These are phyloP conservation scores for Terrapene triunguis DNA, from an alignment of 2,113 vertebrate species.

Conservation along the genomic window DNA sequence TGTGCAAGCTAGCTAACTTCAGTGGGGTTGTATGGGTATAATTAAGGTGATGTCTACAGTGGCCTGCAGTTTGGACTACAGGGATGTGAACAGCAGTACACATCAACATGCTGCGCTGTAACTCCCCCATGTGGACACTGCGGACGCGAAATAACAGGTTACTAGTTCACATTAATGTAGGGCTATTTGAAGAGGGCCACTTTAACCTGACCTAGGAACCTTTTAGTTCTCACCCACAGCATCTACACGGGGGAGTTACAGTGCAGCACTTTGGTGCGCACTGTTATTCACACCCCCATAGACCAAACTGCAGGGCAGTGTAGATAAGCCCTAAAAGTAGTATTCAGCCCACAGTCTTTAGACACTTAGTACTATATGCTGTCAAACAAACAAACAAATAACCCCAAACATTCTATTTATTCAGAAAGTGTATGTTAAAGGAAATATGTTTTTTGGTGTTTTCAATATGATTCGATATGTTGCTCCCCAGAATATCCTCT, in stretches of 20 bases:
- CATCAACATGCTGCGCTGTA: not conserved
- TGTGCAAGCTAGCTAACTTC: not conserved
- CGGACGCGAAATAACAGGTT: not conserved
- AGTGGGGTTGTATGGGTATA: accelerated
- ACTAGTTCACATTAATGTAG: not conserved
- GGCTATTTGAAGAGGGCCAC: not conserved
- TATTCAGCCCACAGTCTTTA: not conserved
- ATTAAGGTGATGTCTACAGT: not conserved
- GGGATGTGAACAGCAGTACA: not conserved
- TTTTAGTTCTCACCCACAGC: not conserved
- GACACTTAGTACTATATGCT: not conserved
- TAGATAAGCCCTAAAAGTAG: not conserved
- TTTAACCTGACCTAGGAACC: not conserved
- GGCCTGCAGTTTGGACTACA: not conserved
- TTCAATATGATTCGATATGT: not conserved
- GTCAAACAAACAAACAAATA: not conserved
- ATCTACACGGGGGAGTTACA: not conserved
- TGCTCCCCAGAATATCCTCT: not conserved
- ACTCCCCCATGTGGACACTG: not conserved
- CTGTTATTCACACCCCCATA: not conserved
- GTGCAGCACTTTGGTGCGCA: not conserved
- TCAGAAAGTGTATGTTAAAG: not conserved
- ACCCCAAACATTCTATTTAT: not conserved
- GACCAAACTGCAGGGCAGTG: not conserved
- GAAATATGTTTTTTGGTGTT: not conserved